phyloP scores from a whole-genome alignment of 2,113 vertebrate genomes.

The Ivindomyrus marchei region DNA sequence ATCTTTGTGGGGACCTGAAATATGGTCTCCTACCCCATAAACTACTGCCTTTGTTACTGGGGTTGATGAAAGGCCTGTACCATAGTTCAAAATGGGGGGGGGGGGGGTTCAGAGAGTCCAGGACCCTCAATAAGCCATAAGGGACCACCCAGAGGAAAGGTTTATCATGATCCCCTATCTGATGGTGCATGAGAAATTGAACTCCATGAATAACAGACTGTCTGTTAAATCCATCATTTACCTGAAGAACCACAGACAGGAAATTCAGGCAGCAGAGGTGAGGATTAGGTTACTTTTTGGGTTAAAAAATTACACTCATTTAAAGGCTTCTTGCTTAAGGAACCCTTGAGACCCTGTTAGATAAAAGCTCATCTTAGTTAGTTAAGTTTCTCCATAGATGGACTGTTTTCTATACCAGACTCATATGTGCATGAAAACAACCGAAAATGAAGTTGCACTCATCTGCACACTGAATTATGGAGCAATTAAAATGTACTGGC shows the following conservation, averaged over 20 bases:
- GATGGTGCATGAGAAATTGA: not conserved
- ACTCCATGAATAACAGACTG: not conserved
- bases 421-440: not conserved
- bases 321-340: not conserved
- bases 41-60: not conserved
- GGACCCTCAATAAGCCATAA: not conserved
- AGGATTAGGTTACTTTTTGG: not conserved
- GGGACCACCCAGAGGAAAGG: not conserved
- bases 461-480: not conserved
- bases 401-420: not conserved
- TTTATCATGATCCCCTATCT: not conserved
- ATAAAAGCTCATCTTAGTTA: not conserved
- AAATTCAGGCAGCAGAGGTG: not conserved
- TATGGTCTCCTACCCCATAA: not conserved
- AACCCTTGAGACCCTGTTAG: not conserved
- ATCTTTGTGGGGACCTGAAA: too few relatives aligned
- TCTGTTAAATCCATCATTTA: not conserved
- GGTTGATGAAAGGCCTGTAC: not conserved
- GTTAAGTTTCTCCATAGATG: not conserved
- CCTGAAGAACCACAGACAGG: not conserved
- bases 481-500: not conserved
- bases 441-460: not conserved
- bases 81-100: not conserved
- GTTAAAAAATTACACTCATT: not conserved
- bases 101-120: not conserved